These are phyloP conservation scores for Phaonia tiefii DNA, from an alignment of 2,888 invertebrate species.

Conservation along the genomic window DNA sequence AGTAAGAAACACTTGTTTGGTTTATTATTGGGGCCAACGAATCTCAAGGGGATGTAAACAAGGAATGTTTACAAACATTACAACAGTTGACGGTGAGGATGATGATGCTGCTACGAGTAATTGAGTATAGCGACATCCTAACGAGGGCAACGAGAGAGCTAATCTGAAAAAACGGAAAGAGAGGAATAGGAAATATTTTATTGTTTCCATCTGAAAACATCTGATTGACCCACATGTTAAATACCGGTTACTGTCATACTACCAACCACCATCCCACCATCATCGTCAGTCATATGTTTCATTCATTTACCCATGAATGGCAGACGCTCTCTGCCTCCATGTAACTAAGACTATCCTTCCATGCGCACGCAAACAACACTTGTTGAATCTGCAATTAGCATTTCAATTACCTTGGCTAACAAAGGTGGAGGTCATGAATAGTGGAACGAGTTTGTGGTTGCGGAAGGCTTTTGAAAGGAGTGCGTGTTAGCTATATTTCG, in stretches of 20 bases:
- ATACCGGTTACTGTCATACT: constrained; percentile 25
- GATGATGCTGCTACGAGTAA: constrained; percentile 32
- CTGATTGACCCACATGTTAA: constrained; percentile 14
- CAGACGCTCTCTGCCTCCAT: no score
- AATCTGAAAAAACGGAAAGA: not conserved
- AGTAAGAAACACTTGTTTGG: constrained; percentile 59
- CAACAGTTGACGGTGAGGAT: constrained; percentile 50
- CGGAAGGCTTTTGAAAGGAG: constrained; percentile 15
- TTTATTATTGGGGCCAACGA: constrained; percentile 28
- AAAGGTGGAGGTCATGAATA: no score
- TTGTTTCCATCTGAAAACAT: constrained; percentile 4
- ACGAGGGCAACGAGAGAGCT: constrained; percentile 10
- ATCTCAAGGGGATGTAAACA: constrained; percentile 12
- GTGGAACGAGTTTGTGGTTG: constrained; percentile 32
- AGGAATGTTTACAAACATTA: constrained; percentile 59
- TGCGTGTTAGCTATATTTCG: not conserved
- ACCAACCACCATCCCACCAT: not conserved
- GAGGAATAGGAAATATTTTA: not conserved
- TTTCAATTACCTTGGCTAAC: constrained; percentile 18
- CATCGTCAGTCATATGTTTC: constrained; percentile 8
- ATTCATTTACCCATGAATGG: not conserved
- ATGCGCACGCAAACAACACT: constrained; percentile 77
- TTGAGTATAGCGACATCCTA: no score
- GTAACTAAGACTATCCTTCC: constrained; percentile 26
- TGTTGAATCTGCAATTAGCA: constrained; percentile 70